Base-by-base conservation (phyloP, 2,888 invertebrate species). In the Electrophaes corylata region DNA sequence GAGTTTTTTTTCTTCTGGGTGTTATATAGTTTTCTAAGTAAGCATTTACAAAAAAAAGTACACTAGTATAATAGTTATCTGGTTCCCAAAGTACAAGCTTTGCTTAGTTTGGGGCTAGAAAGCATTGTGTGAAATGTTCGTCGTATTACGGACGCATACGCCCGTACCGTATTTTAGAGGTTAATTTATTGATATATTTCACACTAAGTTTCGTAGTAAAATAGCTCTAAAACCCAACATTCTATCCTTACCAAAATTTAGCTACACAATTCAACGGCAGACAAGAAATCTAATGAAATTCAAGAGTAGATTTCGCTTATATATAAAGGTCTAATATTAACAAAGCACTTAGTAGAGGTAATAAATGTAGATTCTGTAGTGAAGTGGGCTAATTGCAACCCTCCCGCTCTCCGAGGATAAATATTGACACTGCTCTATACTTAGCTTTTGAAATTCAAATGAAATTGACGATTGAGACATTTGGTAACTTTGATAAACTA, bases 301-400 rank as follows among this genome's bases (percentile, higher is more conserved):
- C 81, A 81, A 76, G 75, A 81, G 83, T 73, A 71, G 78, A 79
- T 75, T 73, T 75, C 71, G 71, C 75, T 73, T 75, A 72, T 77
- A 82, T 81, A 78, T 78, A 79, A 78, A 74, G 77, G 77, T 76
- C 87, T 79, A 88, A 90, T 90, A 90, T 90, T 88, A 88, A 84
- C 86, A 75, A 62, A 86, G 86, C 89, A 78, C 90, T 90, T 76
- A 66, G 57, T 69, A 74, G 72, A 69, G 81, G 81, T 81, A 83
- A 86, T 87, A 86, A 88, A 88, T 86, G 88, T 83, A 84, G 87
- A 89, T 88, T 85, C 83, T 78, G 79, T 85, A 83, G 81, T 82
- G 73, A 69, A 76, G 81, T 78, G 73, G 76, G 80, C 76, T 81
- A 83, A 83, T 84, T 83, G 84, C 80, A 65, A 66, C 60, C 73